Conservation (phyloP, 1,140 invertebrate genomes). For the Antheraea mylitta region DNA sequence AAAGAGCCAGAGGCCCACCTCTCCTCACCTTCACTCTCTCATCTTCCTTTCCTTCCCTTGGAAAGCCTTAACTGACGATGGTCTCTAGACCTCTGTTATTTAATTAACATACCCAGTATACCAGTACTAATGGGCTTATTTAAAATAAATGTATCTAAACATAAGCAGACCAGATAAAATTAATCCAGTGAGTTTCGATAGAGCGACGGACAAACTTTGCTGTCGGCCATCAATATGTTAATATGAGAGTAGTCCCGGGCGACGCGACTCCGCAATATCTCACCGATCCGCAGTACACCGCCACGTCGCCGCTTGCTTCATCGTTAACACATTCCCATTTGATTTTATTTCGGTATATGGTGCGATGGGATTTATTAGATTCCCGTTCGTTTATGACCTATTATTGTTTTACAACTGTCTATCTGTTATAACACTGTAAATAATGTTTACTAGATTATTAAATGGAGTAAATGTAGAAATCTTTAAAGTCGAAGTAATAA, state of each 20-base stretch:
- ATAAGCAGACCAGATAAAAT: not conserved
- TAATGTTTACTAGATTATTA: not conserved
- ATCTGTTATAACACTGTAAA: not conserved
- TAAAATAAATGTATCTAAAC: too few relatives aligned
- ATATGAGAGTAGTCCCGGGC: conserved; percentile 32
- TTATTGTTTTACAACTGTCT: conserved; percentile 8
- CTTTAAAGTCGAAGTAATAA: not conserved
- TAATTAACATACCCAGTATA: too few relatives aligned
- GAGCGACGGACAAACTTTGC: conserved; percentile 16
- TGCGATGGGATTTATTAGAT: conserved; percentile 9
- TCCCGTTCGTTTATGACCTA: conserved; percentile 13
- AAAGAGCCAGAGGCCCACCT: too few relatives aligned
- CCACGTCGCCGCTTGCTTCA: conserved; percentile 26
- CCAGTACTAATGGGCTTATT: too few relatives aligned
- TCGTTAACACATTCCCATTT: conserved; percentile 34
- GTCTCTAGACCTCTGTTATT: too few relatives aligned
- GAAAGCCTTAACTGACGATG: too few relatives aligned
- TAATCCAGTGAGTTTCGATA: not conserved
- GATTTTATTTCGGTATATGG: conserved; percentile 27
- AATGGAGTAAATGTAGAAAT: not conserved
- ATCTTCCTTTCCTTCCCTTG: too few relatives aligned
- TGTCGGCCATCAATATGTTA: conserved; percentile 57
- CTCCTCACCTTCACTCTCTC: too few relatives aligned
- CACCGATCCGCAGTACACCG: conserved; percentile 28
- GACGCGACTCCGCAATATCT: conserved; percentile 33